phyloP scores from a whole-genome alignment of 2,888 invertebrate genomes.

The Formica aserva region DNA sequence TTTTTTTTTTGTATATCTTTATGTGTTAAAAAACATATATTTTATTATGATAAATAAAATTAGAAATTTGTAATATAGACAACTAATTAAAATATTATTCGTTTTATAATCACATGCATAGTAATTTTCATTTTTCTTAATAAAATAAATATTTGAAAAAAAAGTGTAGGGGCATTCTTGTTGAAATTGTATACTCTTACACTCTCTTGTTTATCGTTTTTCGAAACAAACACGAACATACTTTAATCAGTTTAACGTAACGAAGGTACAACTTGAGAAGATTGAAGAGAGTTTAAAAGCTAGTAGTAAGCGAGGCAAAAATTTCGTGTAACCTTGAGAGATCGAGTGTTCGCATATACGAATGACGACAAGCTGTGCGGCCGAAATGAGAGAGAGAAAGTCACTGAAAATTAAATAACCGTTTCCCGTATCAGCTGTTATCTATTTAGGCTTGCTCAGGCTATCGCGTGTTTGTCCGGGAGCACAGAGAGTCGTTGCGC shows the following conservation, averaged over 20 bases:
- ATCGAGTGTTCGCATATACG: conserved; percentile 29
- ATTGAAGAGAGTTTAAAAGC: conserved; percentile 40
- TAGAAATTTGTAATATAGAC: background rate
- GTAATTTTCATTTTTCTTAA: background rate
- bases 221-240: background rate
- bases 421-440: conserved; percentile 77
- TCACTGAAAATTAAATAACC: conserved; percentile 77
- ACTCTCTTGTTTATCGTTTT: background rate
- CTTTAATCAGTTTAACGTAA: conserved; percentile 11
- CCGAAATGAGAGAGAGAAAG: conserved; percentile 24
- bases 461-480: conserved; percentile 78
- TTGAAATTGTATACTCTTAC: background rate
- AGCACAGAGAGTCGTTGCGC: conserved; percentile 46
- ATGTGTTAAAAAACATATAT: background rate
- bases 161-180: background rate
- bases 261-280: conserved; percentile 9
- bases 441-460: conserved; percentile 79
- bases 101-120: background rate
- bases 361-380: background rate
- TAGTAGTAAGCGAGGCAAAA: conserved; percentile 35
- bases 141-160: conserved; percentile 6
- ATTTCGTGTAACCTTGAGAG: conserved; percentile 55
- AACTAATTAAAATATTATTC: background rate
- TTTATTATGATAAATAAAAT: conserved; percentile 1
- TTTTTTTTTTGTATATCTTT: background rate